phyloP scores from a whole-genome alignment of 1,140 invertebrate genomes.

The Gonatopus flavifemur region DNA sequence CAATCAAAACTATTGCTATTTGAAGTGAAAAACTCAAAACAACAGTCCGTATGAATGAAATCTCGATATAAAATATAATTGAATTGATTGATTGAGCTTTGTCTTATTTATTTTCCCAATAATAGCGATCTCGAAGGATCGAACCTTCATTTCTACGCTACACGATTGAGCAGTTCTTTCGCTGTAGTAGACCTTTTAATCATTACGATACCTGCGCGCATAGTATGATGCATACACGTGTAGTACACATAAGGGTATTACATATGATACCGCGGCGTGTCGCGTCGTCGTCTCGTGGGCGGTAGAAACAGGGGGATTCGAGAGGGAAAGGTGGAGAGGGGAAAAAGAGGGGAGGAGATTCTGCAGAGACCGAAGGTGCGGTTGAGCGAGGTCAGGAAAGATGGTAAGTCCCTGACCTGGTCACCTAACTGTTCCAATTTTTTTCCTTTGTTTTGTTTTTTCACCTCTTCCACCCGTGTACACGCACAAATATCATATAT shows the following conservation, averaged over 20 bases:
- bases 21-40: no score
- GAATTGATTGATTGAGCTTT: no score
- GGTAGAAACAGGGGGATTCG: neutral
- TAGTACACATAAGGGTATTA: no score
- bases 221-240: no score
- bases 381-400: slow-evolving; percentile 39
- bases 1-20: no score
- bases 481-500: neutral
- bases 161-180: neutral
- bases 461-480: slow-evolving; percentile 7
- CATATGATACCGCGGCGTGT: no score
- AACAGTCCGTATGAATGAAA: no score
- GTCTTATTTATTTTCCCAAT: no score
- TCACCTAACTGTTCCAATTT: slow-evolving; percentile 31
- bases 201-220: no score
- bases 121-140: no score
- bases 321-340: neutral
- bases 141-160: neutral
- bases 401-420: slow-evolving; percentile 46
- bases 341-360: slow-evolving; percentile 5
- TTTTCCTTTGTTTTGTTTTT: slow-evolving; percentile 10
- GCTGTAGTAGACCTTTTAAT: no score
- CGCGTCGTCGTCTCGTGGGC: neutral
- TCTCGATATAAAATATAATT: no score
- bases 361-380: slow-evolving; percentile 12